Conservation (phyloP, 2,113 vertebrate species). For the Irena cyanogastra region DNA sequence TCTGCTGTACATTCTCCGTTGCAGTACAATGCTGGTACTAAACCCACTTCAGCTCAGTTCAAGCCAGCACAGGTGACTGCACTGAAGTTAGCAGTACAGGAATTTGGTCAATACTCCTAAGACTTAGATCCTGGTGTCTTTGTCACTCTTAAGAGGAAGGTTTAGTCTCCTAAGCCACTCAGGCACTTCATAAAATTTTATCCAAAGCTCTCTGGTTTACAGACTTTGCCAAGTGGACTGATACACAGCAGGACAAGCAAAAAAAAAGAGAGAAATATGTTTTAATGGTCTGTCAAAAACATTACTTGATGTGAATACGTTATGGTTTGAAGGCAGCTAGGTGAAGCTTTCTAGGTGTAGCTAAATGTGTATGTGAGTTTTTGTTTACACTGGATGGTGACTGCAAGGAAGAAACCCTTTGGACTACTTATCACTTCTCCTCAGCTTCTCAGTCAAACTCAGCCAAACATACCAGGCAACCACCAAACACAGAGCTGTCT, state of each 20-base stretch:
- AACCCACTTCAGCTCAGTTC: background rate
- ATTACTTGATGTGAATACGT: background rate
- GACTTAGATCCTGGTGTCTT: background rate
- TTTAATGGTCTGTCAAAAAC: constrained; percentile 23
- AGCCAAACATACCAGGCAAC: background rate
- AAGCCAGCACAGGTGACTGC: background rate
- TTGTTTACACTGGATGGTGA: background rate
- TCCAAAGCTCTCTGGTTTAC: background rate
- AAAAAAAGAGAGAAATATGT: background rate
- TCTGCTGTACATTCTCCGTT: background rate
- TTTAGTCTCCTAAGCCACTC: background rate
- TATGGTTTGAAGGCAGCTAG: background rate
- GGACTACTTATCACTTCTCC: background rate
- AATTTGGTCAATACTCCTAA: background rate
- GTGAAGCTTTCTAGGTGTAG: background rate
- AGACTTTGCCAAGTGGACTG: background rate
- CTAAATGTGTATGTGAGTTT: background rate
- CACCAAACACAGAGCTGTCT: constrained; percentile 37
- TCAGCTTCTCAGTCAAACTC: constrained; percentile 25
- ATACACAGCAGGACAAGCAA: background rate
- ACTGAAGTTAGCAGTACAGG: background rate
- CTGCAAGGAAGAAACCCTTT: background rate
- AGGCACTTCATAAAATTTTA: background rate
- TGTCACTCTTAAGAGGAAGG: background rate
- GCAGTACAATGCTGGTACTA: background rate